These are phyloP conservation scores for Anadara kagoshimensis DNA, from an alignment of 1,140 invertebrate species.

Conservation along the genomic window DNA sequence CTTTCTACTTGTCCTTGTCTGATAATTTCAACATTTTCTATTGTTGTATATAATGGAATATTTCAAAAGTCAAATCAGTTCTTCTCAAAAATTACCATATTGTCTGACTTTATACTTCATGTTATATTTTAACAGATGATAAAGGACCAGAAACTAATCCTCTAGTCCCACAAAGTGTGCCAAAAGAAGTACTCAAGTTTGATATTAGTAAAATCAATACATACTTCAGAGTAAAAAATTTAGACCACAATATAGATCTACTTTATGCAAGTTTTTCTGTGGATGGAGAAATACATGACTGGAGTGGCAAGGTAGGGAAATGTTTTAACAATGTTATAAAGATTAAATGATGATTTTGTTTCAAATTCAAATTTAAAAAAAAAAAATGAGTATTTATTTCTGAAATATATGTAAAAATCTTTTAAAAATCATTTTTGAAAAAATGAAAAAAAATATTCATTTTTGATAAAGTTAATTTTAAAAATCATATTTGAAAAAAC, in stretches of 20 bases:
- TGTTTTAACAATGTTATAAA: background rate
- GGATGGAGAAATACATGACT: conserved; percentile 80
- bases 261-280: conserved; percentile 76
- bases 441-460: too few species aligned
- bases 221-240: conserved; percentile 78
- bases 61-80: too few species aligned
- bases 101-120: background rate
- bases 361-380: too few species aligned
- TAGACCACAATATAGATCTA: conserved; percentile 73
- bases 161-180: conserved; percentile 48
- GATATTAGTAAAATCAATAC: conserved; percentile 77
- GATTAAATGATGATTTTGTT: background rate
- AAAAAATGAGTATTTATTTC: background rate
- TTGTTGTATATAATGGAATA: too few species aligned
- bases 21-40: too few species aligned
- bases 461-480: too few species aligned
- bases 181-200: conserved; percentile 76
- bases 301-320: conserved; percentile 79
- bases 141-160: conserved; percentile 7
- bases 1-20: too few species aligned
- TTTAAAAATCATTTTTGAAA: too few species aligned
- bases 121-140: background rate
- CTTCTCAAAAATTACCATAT: too few species aligned
- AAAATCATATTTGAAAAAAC: too few species aligned
- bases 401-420: background rate